Evolutionary conservation across 2,797 vertebrate species (phyloP).

Genomic region (Hozukius guyotensis): DNA sequence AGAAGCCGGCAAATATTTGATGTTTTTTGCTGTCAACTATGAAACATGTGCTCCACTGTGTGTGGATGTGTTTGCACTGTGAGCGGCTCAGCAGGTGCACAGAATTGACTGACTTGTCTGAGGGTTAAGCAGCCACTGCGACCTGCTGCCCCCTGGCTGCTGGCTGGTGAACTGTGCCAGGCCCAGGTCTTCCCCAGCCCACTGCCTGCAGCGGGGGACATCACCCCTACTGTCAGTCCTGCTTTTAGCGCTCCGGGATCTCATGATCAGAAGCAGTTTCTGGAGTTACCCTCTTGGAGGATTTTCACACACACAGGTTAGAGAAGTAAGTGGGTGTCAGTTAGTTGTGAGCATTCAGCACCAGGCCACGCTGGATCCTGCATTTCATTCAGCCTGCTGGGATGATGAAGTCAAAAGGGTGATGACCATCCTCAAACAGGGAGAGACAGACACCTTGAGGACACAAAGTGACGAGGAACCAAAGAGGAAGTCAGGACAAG

Average conservation of each 20-base stretch:
- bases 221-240: not conserved
- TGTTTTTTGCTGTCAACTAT: not conserved
- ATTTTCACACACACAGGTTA: not conserved
- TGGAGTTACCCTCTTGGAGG: not conserved
- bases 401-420: not conserved
- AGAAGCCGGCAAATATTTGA: not conserved
- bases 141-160: slow-evolving; percentile 14
- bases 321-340: not conserved
- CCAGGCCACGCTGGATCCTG: not conserved
- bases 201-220: not conserved
- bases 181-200: not conserved
- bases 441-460: not conserved
- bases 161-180: not conserved
- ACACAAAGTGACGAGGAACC: not conserved
- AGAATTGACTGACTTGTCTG: not conserved
- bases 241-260: not conserved
- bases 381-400: not conserved
- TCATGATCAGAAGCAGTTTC: not conserved
- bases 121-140: not conserved
- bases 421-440: not conserved
- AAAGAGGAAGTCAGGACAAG: not conserved
- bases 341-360: not conserved
- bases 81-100: not conserved
- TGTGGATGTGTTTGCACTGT: not conserved
- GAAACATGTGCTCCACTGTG: not conserved